These are phyloP conservation scores for Aporophyla nigra DNA, from an alignment of 2,888 invertebrate genomes.

Conservation along the genomic window DNA sequence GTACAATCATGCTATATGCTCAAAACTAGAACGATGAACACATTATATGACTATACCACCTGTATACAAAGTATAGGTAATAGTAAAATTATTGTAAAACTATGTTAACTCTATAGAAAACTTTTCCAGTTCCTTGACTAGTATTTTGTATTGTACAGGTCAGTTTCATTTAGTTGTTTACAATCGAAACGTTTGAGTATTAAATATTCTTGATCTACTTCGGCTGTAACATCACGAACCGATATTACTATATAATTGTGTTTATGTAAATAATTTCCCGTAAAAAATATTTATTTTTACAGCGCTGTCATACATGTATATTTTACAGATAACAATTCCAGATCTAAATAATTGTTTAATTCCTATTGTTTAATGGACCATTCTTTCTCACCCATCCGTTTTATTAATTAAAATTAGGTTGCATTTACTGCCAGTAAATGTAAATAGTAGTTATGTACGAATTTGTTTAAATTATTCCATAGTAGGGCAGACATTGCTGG, in stretches of 20 bases:
- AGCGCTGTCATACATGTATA: slow-evolving; percentile 39
- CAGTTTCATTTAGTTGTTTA: slow-evolving; percentile 1
- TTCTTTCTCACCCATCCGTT: slow-evolving; percentile 18
- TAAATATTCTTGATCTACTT: slow-evolving; percentile 17
- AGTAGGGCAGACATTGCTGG: slow-evolving; percentile 48
- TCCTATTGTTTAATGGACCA: slow-evolving; percentile 54
- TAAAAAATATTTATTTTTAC: slow-evolving; percentile 56
- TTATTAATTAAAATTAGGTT: slow-evolving; percentile 18
- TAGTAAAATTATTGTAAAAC: slow-evolving; percentile 45
- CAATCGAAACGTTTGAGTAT: slow-evolving; percentile 37
- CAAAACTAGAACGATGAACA: slow-evolving; percentile 9
- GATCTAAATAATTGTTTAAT: slow-evolving; percentile 39
- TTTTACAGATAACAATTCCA: slow-evolving; percentile 51
- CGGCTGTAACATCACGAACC: slow-evolving; percentile 21
- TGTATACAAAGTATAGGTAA: slow-evolving; percentile 13
- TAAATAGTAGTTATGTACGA: slow-evolving; percentile 28
- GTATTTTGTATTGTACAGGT: slow-evolving; percentile 46
- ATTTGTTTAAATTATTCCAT: slow-evolving; percentile 24
- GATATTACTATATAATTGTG: slow-evolving; percentile 35
- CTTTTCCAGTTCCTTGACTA: slow-evolving; percentile 53
- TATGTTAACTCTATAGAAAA: slow-evolving; percentile 48
- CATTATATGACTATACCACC: slow-evolving; percentile 20
- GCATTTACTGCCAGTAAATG: slow-evolving; percentile 26
- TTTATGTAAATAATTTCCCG: slow-evolving; percentile 40
- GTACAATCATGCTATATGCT: slow-evolving; percentile 24